A percentile compares a stretch with the other conserved stretches of the same genome.
These are phyloP conservation scores for Piaya cayana DNA, from an alignment of 2,113 vertebrate genomes.

Conservation along the genomic window DNA sequence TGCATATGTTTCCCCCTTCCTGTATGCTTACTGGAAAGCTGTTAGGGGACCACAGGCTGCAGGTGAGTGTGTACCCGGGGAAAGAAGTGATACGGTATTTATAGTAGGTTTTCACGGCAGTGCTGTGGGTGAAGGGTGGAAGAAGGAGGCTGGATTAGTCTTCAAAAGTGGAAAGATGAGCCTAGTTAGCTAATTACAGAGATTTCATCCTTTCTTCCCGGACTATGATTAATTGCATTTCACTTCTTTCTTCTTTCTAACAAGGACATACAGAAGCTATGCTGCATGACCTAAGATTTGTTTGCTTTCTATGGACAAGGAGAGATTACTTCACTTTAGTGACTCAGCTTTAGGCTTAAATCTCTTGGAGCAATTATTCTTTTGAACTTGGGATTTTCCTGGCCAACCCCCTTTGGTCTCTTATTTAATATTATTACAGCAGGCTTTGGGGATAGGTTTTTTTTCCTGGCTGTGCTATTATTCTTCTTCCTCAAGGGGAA, in stretches of 20 bases:
- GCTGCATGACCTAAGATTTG: background rate
- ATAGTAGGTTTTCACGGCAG: background rate
- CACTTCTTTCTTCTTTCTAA: slow-evolving; percentile 33
- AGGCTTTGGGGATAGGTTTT: background rate
- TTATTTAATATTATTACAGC: slow-evolving; percentile 23
- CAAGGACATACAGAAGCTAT: background rate
- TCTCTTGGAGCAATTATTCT: slow-evolving; percentile 28
- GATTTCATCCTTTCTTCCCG: slow-evolving; percentile 37
- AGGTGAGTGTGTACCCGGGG: background rate
- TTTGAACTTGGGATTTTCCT: slow-evolving; percentile 50
- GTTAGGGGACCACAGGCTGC: background rate
- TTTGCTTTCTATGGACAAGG: slow-evolving; percentile 12
- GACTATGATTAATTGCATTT: slow-evolving; percentile 42
- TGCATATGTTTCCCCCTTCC: background rate
- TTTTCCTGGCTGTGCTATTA: background rate
- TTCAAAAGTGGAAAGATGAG: slow-evolving; percentile 32
- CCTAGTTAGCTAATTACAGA: slow-evolving; percentile 10
- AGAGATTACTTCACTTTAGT: slow-evolving; percentile 25
- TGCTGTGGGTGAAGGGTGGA: background rate
- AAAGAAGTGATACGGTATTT: background rate
- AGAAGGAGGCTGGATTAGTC: background rate
- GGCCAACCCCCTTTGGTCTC: slow-evolving; percentile 9
- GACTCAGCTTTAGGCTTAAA: slow-evolving; percentile 40
- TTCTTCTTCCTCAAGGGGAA: background rate
- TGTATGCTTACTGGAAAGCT: background rate